Percentiles rank a stretch among this genome's conserved stretches.
Conservation (phyloP, 2,888 invertebrate genomes). For the Cordilura impudica region DNA sequence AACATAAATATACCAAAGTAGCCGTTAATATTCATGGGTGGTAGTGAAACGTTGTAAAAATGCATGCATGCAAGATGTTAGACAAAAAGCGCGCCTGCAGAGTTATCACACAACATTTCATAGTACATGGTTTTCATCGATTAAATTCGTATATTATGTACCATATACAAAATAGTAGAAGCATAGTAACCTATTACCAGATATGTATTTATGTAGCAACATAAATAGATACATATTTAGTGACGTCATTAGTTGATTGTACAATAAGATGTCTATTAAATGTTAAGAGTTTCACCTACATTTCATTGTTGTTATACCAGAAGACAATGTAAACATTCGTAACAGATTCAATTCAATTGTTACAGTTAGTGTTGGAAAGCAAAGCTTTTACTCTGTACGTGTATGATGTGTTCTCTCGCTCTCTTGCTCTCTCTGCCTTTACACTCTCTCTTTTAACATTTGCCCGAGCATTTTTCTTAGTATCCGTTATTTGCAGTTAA, state of each 20-base stretch:
- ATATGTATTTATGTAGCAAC: neutral
- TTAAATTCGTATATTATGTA: neutral
- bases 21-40: neutral
- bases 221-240: slow-evolving; percentile 27
- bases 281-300: slow-evolving; percentile 54
- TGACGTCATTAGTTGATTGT: slow-evolving; percentile 56
- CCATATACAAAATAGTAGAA: neutral
- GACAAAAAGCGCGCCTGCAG: slow-evolving; percentile 26
- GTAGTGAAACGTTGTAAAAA: neutral
- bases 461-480: neutral
- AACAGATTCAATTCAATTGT: neutral
- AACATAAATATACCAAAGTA: slow-evolving; percentile 14
- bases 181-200: too few relatives aligned
- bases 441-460: neutral
- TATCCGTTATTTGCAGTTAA: neutral
- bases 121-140: neutral
- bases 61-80: slow-evolving; percentile 1
- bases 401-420: neutral
- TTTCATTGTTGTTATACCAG: neutral
- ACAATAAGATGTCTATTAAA: neutral
- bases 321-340: neutral
- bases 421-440: neutral
- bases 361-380: neutral
- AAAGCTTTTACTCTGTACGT: slow-evolving; percentile 23
- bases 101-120: slow-evolving; percentile 18